phyloP scores from a whole-genome alignment of 1,140 invertebrate genomes.

The Solenopsis invicta region DNA sequence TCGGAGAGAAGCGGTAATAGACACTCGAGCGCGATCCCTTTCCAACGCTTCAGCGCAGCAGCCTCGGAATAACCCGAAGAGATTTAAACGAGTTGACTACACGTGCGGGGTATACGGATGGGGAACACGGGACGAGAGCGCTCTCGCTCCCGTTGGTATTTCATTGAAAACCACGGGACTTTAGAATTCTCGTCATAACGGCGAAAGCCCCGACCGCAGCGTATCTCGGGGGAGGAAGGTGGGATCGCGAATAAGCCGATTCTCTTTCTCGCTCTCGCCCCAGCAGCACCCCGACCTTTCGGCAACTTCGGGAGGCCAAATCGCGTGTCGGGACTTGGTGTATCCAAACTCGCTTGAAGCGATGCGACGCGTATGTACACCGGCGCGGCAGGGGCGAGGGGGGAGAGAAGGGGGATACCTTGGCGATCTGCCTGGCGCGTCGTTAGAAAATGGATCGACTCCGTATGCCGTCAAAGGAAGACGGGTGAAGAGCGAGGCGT shows the following conservation, averaged over 20 bases:
- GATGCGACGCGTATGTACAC: background rate
- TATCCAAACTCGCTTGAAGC: slow-evolving; percentile 3
- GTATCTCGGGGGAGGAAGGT: background rate
- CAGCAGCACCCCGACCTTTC: background rate
- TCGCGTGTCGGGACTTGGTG: slow-evolving; percentile 31
- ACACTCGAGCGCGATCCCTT: slow-evolving; percentile 35
- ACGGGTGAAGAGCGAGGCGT: background rate
- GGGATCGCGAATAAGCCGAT: slow-evolving; percentile 20
- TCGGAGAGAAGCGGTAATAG: slow-evolving; percentile 9
- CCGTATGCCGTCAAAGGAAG: slow-evolving; percentile 65
- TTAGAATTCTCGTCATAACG: slow-evolving; percentile 41
- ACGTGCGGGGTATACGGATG: slow-evolving; percentile 14
- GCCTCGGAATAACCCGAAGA: slow-evolving; percentile 44
- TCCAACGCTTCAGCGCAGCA: slow-evolving; percentile 24
- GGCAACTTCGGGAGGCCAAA: slow-evolving; percentile 30
- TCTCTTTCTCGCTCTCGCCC: background rate
- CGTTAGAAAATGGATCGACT: slow-evolving; percentile 72
- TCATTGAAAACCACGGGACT: slow-evolving; percentile 52
- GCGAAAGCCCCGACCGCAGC: slow-evolving; percentile 27
- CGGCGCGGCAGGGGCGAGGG: background rate
- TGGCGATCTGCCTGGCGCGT: slow-evolving; percentile 65
- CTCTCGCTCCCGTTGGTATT: slow-evolving; percentile 31
- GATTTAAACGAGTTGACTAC: slow-evolving; percentile 55
- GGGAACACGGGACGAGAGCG: background rate
- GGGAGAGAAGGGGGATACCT: slow-evolving; percentile 6